Evolutionary conservation across 2,113 vertebrate genomes (phyloP), one percentile per base, ranked within the genome.

Genomic region (Pandion haliaetus): DNA sequence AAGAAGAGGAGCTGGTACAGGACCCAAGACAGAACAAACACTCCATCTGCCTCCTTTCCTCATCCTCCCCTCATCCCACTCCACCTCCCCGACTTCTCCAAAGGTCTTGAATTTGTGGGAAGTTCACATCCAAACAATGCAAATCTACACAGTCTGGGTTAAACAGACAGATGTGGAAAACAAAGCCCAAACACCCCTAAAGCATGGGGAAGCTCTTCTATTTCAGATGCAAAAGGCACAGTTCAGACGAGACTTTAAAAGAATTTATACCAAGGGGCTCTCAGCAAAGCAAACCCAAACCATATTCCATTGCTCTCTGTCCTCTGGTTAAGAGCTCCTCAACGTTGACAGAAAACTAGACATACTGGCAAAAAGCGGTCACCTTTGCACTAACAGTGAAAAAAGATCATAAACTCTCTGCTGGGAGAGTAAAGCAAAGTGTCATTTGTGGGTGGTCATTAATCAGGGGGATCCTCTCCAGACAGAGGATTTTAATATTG

Each of bases 231-330:
- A 70, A 70, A 73, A 67, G 45, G 32, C 32, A 29, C 1, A 2
- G 21, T 10, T 74, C 44, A 62, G 50, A 42, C 17, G 42, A 74
- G 34, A n/a, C 14, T n/a, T 71, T 17, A 44, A 45, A 47, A 38
- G 34, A 44, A 58, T 29, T 55, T 77, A 45, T 14, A 80, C 25
- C 0, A 0, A 76, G 34, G 15, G 14, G 8, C 28, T 61, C 18
- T 63, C 65, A 70, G 20, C 40, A 49, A 81, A 88, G 21, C 8
- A 8, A 88, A 57, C 29, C 17, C 50, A 32, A 58, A 62, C 11
- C 0, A 0, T 14, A 47, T 15, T 54, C 82, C 31, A 28, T 2
- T 38, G 11, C 36, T 44, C 25, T 28, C 73, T 47, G 20, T 32
- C 24, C 26, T 23, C 59, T 47, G 9, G 52, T 25, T 52, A 18